Percentiles rank a stretch among this genome's conserved stretches.
Evolutionary conservation across 2,888 invertebrate genomes (phyloP).

Genomic region (Aelia acuminata): DNA sequence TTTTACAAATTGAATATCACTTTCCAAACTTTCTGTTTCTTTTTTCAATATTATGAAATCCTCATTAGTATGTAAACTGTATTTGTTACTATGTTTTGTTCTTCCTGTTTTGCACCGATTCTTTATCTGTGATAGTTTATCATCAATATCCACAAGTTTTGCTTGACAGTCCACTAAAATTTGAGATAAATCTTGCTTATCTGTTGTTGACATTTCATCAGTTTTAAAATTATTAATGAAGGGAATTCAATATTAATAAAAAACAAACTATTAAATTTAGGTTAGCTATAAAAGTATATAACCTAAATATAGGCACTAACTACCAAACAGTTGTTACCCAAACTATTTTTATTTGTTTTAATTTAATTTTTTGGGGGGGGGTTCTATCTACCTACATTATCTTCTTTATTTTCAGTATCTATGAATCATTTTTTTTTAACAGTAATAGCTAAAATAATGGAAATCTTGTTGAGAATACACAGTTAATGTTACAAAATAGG

Average conservation of each 20-base stretch:
- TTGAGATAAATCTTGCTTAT: constrained; percentile 9
- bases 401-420: background rate
- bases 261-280: constrained; percentile 17
- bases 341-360: background rate
- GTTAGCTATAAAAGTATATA: constrained; percentile 33
- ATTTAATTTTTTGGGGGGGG: background rate
- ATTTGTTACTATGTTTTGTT: constrained; percentile 17
- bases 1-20: background rate
- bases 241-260: background rate
- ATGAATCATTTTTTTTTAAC: background rate
- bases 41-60: constrained; percentile 28
- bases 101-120: background rate
- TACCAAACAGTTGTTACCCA: constrained; percentile 22
- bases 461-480: background rate
- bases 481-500: background rate
- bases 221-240: background rate
- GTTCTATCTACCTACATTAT: too few species aligned
- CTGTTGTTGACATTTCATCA: constrained; percentile 20
- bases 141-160: background rate
- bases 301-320: constrained; percentile 25
- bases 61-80: constrained; percentile 15
- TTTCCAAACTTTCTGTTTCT: constrained; percentile 36
- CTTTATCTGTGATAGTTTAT: constrained; percentile 1
- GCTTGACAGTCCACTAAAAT: constrained; percentile 15
- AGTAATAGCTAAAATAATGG: background rate